Base-by-base conservation (phyloP, 2,113 vertebrate genomes). In the Dicaeum eximium region DNA sequence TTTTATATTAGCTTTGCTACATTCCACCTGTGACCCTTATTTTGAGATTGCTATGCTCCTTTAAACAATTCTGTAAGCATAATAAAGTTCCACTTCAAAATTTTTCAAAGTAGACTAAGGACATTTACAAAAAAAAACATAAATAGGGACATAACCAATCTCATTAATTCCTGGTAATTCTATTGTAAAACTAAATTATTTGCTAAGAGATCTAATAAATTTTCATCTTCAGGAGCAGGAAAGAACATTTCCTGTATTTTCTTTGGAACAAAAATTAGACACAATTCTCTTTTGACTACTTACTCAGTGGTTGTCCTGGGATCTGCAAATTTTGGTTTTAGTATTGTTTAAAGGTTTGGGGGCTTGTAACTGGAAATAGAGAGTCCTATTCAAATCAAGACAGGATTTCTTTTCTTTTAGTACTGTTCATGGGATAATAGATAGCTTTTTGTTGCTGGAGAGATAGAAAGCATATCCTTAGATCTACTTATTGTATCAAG, bases 1-100 rank as follows among this genome's bases (percentile, higher is more conserved):
- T 97, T 98, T 98, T 97, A 97, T 98, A 99, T 99, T 98, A 98
- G 97, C 95, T 92, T 96, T 97, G 93, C 97, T 98, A 96, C 97
- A 97, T 98, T 98, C 98, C 98, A 98, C 97, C 98, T 99, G 98
- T 98, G 98, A 97, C 97, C 97, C 97, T 98, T 94, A 94, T 91
- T 96, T 91, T 94, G 96, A 40, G 80, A 97, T 88, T 90, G 73
- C 96, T 97, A 84, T 83, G 88, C 73, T 90, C 95, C 98, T 97
- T 97, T 92, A 94, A 97, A 98, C 93, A 97, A 98, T 97, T 98
- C 98, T 95, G 95, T 92, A 91, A 92, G 87, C 95, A 95, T 96
- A 98, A 98, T 98, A 97, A 97, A 98, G 88, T 94, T 96, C 97
- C 97, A 97, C 97, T 98, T 98, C 90, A 97, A 96, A 96, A 92